Base-by-base conservation (phyloP, 1,140 invertebrate genomes). In the Aethina tumida region DNA sequence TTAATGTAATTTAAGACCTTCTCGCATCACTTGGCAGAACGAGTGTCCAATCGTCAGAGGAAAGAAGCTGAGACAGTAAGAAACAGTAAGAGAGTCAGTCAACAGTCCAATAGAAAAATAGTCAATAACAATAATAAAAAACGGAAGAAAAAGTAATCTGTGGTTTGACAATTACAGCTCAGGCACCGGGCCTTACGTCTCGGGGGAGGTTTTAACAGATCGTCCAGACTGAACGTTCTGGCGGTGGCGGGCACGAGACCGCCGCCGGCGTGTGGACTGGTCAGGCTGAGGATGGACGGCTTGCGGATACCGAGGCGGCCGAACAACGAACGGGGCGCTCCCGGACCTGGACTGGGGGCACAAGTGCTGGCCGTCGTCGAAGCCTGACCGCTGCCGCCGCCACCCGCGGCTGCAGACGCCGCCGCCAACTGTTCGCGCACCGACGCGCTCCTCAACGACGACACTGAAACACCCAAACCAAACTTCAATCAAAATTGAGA, bases 141-240 rank as follows among this genome's bases (percentile, higher is more conserved):
- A 38, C 9, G 29, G 28, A 38, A 32, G 20, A 31, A 34, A 35
- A 18, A 19, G 42, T 24, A 8, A 3, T 40, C 10, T 21, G 25
- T 9, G 14, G 30, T 33, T 16, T 39, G 6, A 5, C 5, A 29
- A 20, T 49, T 45, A 45, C 44, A 51, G 43, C 38, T 41, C 43
- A 49, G 49, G 49, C 52, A 45, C 39, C 13, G 29, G 45, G 58
- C 69, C 76, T 79, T 79, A 79, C 76, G 75, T 77, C 73, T 70
- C 56, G 72, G 70, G 60, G 73, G 72, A 59, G 73, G 76, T 68
- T 77, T 76, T 68, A 83, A 73, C 60, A 84, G 73, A 73, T 84
- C 81, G 68, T 84, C 81, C 66, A 84, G 75, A 69, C 78, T 81
- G 72, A 83, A 83, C 49, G 81, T 81, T 67, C 79, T 68, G 44